Evolutionary conservation across 1,140 invertebrate species (phyloP).

Genomic region (Hylaeus anthracinus): DNA sequence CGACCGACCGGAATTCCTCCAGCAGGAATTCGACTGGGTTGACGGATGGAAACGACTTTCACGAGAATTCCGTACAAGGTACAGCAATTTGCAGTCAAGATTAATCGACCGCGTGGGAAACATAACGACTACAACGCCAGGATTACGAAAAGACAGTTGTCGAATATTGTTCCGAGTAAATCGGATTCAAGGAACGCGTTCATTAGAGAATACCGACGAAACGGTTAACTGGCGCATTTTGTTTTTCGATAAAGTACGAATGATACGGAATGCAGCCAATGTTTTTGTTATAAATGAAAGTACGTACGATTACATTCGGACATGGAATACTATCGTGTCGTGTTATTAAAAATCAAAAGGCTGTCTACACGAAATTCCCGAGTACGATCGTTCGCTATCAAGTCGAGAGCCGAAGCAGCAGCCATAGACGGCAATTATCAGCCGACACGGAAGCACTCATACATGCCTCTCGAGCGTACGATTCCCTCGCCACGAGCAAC

Average conservation of each 20-base stretch:
- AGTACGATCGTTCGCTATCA: too few species aligned
- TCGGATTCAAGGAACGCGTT: conserved; percentile 2
- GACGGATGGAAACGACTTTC: conserved; percentile 35
- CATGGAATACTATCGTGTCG: too few species aligned
- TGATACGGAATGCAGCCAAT: too few species aligned
- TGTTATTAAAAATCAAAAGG: too few species aligned
- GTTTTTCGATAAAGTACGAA: too few species aligned
- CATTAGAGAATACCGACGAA: conserved; percentile 2
- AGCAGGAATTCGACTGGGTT: conserved; percentile 24
- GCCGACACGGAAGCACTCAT: conserved; percentile 30
- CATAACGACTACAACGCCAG: conserved; percentile 18
- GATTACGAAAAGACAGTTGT: conserved; percentile 5
- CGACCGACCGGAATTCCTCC: conserved; percentile 11
- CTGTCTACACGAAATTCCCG: too few species aligned
- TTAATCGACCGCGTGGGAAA: conserved; percentile 25
- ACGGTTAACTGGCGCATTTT: too few species aligned
- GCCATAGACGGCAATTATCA: conserved; percentile 29
- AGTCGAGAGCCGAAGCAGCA: background rate
- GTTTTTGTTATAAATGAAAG: too few species aligned
- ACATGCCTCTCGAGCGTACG: conserved; percentile 7
- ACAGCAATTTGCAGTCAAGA: conserved; percentile 31
- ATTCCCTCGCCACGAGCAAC: conserved; percentile 33
- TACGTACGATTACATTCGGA: too few species aligned
- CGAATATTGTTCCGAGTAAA: background rate
- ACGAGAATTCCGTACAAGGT: conserved; percentile 31